Percentiles rank a stretch among this genome's conserved stretches.
These are phyloP conservation scores for Tetropium fuscum DNA, from an alignment of 2,888 invertebrate species.

Conservation along the genomic window DNA sequence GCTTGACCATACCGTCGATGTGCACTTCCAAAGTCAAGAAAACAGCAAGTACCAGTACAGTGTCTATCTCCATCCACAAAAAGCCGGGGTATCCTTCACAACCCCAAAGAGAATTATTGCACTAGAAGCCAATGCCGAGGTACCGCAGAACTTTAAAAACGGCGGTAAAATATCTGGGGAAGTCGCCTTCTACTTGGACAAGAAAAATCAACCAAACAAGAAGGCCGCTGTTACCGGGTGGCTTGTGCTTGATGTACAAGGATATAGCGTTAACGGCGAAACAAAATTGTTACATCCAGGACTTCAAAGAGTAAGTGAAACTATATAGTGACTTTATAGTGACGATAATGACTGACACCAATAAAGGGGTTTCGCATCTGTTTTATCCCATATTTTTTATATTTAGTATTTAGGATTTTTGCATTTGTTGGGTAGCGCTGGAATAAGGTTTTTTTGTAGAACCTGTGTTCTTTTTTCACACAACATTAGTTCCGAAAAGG, in stretches of 20 bases:
- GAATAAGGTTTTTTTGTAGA: too few species aligned
- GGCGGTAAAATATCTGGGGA: conserved; percentile 74
- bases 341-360: too few species aligned
- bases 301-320: conserved; percentile 66
- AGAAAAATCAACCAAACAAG: conserved; percentile 76
- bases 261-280: conserved; percentile 68
- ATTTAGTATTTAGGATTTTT: too few species aligned
- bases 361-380: too few species aligned
- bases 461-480: too few species aligned
- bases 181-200: conserved; percentile 76
- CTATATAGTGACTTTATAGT: neutral
- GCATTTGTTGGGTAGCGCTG: too few species aligned
- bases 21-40: conserved; percentile 78
- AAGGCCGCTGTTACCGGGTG: conserved; percentile 72
- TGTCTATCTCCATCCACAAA: conserved; percentile 73
- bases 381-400: too few species aligned
- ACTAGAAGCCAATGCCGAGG: conserved; percentile 67
- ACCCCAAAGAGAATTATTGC: conserved; percentile 78
- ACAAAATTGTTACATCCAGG: conserved; percentile 77
- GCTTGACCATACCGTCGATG: conserved; percentile 76
- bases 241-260: conserved; percentile 69
- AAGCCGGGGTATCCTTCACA: conserved; percentile 74
- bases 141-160: conserved; percentile 53
- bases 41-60: conserved; percentile 80
- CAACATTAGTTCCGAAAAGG: too few species aligned